Conservation (phyloP, 1,140 invertebrate species). For the Mya arenaria region DNA sequence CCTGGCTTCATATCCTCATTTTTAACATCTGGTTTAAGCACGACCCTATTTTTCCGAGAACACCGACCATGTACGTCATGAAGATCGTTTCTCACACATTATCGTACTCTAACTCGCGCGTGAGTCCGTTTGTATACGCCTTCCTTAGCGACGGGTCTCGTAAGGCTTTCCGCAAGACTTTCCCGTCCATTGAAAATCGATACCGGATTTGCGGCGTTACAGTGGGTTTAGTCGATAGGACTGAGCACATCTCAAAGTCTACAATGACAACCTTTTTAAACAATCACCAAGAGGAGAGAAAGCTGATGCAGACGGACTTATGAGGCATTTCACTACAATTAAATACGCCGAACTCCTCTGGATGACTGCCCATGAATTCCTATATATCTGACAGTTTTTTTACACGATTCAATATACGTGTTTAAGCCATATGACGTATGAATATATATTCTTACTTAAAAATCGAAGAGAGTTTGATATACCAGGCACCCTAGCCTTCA, state of each 20-base stretch:
- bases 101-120: slow-evolving; percentile 95
- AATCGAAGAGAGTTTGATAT: too few species aligned
- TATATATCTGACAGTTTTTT: too few species aligned
- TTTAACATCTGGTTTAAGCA: slow-evolving; percentile 76
- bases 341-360: too few species aligned
- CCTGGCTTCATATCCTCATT: slow-evolving; percentile 96
- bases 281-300: slow-evolving; percentile 27
- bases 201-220: slow-evolving; percentile 46
- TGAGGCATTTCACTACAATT: too few species aligned
- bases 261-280: too few species aligned
- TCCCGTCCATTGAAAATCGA: slow-evolving; percentile 51
- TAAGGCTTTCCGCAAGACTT: slow-evolving; percentile 85
- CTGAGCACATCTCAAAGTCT: slow-evolving; percentile 13
- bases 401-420: too few species aligned
- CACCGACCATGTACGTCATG: slow-evolving; percentile 84
- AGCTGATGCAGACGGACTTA: slow-evolving; percentile 49
- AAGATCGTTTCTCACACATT: slow-evolving; percentile 94
- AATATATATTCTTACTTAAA: too few species aligned
- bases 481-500: too few species aligned
- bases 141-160: slow-evolving; percentile 93
- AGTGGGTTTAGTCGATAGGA: not conserved
- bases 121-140: slow-evolving; percentile 97
- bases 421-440: too few species aligned
- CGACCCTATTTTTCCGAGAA: slow-evolving; percentile 82
- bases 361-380: too few species aligned